Evolutionary conservation across 2,888 invertebrate genomes (phyloP), one percentile per base, ranked within the genome.

Genomic region (Leistus spinibarbis): DNA sequence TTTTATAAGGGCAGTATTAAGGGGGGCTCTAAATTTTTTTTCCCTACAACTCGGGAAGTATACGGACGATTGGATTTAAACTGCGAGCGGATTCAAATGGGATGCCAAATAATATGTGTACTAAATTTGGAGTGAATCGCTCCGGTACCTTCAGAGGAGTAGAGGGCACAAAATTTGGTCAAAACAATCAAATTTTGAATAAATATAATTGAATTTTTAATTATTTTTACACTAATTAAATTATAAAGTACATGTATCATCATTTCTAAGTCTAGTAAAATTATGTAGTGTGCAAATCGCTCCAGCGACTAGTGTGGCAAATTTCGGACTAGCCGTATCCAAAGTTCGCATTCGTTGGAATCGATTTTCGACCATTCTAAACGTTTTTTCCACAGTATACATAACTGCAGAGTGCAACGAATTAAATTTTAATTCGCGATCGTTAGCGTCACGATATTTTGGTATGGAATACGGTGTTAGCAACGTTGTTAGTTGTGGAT

Each of bases 261-360:
- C 79, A 76, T 78, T 77, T 69, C 77, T 76, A 57, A 80, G 77
- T 23, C 78, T 74, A 72, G 79, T 79, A 79, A 79, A 80, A 79
- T 80, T 80, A 78, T 80, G 79, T 10, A 80, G 77, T 24, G 79
- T 76, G 77, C 80, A 80, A 54, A 78, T 77, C 24, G 78, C 77
- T 20, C 78, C 78, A 4, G 77, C 78, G 54, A 79, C 76, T n/a
- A 79, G 71, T 7, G 80, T 76, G 16, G 79, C 79, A 40, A 80
- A 72, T 63, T 78, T 71, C 17, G 78, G 78, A 72, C 69, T 76
- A 53, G 79, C 76, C 17, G 70, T 72, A 17, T 80, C 79, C 19
- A 79, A 76, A 68, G 69, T 72, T 7, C 77, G 79, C 64, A 80
- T 71, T 53, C 80, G 69, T 53, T 78, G 79, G 77, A 80, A 80